A percentile compares a stretch with the other conserved stretches of the same genome.
Conservation (phyloP, 2,888 invertebrate genomes). For the Aphidius colemani region DNA sequence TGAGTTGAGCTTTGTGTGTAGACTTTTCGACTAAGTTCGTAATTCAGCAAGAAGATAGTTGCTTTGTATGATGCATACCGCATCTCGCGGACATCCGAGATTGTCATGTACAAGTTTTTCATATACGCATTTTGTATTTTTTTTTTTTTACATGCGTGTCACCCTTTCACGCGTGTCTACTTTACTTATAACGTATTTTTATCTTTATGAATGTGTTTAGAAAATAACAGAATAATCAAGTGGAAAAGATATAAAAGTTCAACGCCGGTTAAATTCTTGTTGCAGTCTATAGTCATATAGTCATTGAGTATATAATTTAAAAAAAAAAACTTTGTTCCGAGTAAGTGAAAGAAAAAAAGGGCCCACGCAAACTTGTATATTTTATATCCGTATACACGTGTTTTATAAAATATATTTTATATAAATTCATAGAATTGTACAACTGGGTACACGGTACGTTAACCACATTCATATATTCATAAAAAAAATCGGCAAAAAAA, state of each 20-base stretch:
- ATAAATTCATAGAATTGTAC: not conserved
- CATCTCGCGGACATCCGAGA: conserved; percentile 30
- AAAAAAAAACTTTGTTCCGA: no score
- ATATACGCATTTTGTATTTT: conserved; percentile 13
- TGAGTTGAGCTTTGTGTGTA: conserved; percentile 16
- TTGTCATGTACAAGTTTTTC: conserved; percentile 33
- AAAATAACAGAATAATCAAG: no score
- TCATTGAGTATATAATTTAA: no score
- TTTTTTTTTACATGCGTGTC: no score
- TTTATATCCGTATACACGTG: not conserved
- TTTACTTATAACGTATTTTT: not conserved
- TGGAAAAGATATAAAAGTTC: no score
- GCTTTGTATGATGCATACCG: conserved; percentile 21
- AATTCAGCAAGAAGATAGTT: conserved; percentile 2
- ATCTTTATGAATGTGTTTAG: no score
- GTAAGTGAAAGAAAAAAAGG: no score
- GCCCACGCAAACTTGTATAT: no score
- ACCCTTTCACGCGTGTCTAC: conserved; percentile 11
- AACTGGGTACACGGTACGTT: conserved; percentile 1
- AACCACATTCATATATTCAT: not conserved
- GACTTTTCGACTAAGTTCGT: not conserved
- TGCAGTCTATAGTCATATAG: no score
- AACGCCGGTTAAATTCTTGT: no score
- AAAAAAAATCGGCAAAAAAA: not conserved
- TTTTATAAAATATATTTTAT: conserved; percentile 10